These are phyloP conservation scores for Solenopsis fugax DNA, from an alignment of 1,140 invertebrate genomes.

Conservation along the genomic window DNA sequence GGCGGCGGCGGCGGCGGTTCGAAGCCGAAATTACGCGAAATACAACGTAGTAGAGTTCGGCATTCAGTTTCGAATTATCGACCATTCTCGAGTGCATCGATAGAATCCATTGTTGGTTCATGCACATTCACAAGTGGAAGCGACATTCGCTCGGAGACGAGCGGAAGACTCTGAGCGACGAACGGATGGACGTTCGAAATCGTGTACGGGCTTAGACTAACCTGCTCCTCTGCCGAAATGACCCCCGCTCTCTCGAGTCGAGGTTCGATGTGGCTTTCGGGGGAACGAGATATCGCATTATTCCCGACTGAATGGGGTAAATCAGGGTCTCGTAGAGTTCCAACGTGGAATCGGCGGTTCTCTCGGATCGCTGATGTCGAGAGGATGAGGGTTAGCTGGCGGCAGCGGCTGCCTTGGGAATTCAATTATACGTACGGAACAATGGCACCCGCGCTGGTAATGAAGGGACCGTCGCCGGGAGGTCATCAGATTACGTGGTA, in stretches of 20 bases:
- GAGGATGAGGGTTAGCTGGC: constrained; percentile 74
- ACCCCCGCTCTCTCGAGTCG: constrained; percentile 46
- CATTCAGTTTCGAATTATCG: constrained; percentile 63
- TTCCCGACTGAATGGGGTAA: constrained; percentile 80
- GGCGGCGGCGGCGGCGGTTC: background rate
- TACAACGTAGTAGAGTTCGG: constrained; percentile 8
- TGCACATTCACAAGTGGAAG: constrained; percentile 48
- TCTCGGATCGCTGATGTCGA: constrained; percentile 75
- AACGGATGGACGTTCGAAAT: constrained; percentile 69
- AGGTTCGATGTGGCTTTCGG: constrained; percentile 73
- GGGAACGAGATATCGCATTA: constrained; percentile 78
- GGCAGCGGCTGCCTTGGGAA: constrained; percentile 80
- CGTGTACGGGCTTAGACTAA: constrained; percentile 66
- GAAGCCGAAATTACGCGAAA: constrained; percentile 48
- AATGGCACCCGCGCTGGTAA: constrained; percentile 80
- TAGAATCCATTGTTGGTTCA: constrained; percentile 57
- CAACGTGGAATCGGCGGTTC: constrained; percentile 72
- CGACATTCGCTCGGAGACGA: constrained; percentile 52
- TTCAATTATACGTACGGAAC: constrained; percentile 83
- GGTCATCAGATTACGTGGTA: constrained; percentile 81
- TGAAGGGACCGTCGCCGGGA: constrained; percentile 77
- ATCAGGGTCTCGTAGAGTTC: constrained; percentile 78
- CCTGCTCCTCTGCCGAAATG: constrained; percentile 64
- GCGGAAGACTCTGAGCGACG: constrained; percentile 53
- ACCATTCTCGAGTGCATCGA: constrained; percentile 44